Conservation (phyloP, 37 sponge, comb jelly and placozoan genomes). For the Halichondria panicea region DNA sequence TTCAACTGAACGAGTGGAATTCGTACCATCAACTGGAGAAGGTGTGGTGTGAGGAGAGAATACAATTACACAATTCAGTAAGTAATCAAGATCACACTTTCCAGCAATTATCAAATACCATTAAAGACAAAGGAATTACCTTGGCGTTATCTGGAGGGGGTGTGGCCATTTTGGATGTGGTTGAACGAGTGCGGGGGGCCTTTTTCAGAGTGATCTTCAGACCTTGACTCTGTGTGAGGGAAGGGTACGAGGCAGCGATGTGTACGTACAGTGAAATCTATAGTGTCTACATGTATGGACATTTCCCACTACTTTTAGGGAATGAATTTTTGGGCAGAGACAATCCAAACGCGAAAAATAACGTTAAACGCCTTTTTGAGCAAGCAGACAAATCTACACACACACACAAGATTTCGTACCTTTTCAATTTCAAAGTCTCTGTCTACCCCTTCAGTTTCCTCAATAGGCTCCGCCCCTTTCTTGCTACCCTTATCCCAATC, state of each 20-base stretch:
- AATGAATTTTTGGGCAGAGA: no score
- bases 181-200: conserved; percentile 3
- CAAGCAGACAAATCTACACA: neutral
- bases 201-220: conserved; percentile 68
- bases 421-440: conserved; percentile 63
- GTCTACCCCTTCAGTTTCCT: neutral
- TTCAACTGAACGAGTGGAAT: conserved; percentile 67
- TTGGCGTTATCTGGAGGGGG: neutral
- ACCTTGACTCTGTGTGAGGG: conserved; percentile 36
- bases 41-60: neutral
- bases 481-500: neutral
- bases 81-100: no score
- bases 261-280: no score
- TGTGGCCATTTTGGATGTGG: neutral
- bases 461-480: neutral
- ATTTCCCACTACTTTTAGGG: no score
- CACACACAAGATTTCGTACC: conserved; percentile 8
- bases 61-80: neutral
- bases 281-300: no score
- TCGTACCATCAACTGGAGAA: conserved; percentile 53
- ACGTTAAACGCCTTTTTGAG: neutral
- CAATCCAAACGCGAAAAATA: neutral
- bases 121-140: no score
- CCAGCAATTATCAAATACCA: no score
- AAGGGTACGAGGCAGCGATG: no score